Base-by-base conservation (phyloP, 2,888 invertebrate genomes). In the Myopa tessellatipennis region DNA sequence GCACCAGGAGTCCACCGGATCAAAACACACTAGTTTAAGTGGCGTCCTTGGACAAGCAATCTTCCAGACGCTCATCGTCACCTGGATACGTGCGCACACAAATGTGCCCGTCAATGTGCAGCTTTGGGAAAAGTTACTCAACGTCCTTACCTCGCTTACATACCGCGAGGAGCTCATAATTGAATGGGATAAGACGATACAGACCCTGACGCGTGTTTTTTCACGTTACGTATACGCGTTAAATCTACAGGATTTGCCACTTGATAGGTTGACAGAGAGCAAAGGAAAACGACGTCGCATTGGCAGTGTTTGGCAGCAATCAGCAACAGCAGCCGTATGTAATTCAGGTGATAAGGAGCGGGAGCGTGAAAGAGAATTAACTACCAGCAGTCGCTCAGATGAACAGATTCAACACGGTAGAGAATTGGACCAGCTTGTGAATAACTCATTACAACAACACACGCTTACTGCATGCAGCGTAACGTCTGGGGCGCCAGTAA, bases 161-260 rank as follows among this genome's bases (percentile, higher is more conserved):
- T 95, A 95, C 82, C 98, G 98, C 94, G 97, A 98, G 86, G 98
- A 98, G 87, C 91, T 98, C 14, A 95, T 98, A 80, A 95, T 95
- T 80, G 98, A 98, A 88, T 98, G 98, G 98, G 96, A 96, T 93
- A 97, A 97, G 93, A 97, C 97, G n/a, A 94, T 99, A 93, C 98
- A 98, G 87, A 98, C 98, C 0, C 89, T 99, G 82, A 99, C 98
- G 0, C 92, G 98, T 80, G 98, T 99, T 58, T 91, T 99, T 78
- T 98, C 98, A 0, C 93, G 97, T 26, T 97, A 98, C 88, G 97
- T 99, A 36, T 99, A 98, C 87, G 95, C 95, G 82, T 91, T 99
- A 81, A 98, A 99, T 90, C 90, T 99, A 81, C 94, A 94, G 71
- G 97, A 98, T 90, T 90, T 96, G 74, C 96, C 95, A 4, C 87